Evolutionary conservation across 2,888 invertebrate species (phyloP).

Genomic region (Neocrepidodera transversa): DNA sequence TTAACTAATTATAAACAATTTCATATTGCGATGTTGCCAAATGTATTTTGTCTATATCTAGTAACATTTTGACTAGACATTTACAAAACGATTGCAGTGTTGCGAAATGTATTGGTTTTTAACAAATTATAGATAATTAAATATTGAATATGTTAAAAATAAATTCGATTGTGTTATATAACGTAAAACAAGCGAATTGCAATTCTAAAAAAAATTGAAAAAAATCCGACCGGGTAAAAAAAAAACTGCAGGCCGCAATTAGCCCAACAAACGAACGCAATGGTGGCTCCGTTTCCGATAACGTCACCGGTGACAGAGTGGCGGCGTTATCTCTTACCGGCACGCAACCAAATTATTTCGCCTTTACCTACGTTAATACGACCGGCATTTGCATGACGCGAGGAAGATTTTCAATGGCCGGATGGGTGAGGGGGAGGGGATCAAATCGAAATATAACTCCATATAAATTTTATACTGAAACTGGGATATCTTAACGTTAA

Average conservation of each 20-base stretch:
- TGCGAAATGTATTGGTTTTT: too few relatives aligned
- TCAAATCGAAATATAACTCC: background rate
- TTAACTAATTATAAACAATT: too few relatives aligned
- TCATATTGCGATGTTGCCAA: too few relatives aligned
- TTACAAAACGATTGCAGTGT: too few relatives aligned
- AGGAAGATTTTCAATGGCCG: conserved; percentile 24
- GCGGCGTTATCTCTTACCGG: conserved; percentile 63
- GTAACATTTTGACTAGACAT: too few relatives aligned
- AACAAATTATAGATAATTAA: too few relatives aligned
- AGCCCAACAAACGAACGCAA: conserved; percentile 34
- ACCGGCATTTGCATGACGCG: conserved; percentile 29
- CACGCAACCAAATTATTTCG: conserved; percentile 54
- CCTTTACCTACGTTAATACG: conserved; percentile 27
- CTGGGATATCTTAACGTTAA: too few relatives aligned
- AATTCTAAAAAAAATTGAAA: conserved; percentile 12
- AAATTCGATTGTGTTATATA: too few relatives aligned
- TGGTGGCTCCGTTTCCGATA: conserved; percentile 55
- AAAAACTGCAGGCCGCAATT: conserved; percentile 36
- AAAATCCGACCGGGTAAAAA: conserved; percentile 17
- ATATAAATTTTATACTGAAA: too few relatives aligned
- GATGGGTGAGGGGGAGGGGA: too few relatives aligned
- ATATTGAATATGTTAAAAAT: too few relatives aligned
- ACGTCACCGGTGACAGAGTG: conserved; percentile 66
- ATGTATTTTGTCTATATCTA: too few relatives aligned
- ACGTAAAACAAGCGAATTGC: background rate